Conservation (phyloP, 2,888 invertebrate genomes). For the Troglohyphantes excavatus region DNA sequence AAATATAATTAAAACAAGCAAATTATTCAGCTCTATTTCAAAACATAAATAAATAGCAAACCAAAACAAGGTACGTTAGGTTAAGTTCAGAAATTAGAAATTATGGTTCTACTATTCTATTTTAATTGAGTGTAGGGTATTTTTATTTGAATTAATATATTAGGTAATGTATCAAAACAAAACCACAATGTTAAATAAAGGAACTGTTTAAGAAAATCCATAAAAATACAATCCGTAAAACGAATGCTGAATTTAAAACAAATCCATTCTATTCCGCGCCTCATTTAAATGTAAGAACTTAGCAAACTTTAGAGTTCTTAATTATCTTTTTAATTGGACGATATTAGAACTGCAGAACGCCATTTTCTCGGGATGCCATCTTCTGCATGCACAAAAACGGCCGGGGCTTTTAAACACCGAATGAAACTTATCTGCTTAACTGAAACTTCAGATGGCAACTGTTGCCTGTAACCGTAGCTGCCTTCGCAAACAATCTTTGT, state of each 20-base stretch:
- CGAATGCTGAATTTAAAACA: background rate
- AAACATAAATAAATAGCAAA: no score
- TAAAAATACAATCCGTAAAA: background rate
- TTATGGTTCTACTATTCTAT: no score
- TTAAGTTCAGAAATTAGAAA: no score
- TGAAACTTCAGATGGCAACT: constrained; percentile 20
- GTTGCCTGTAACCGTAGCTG: constrained; percentile 41
- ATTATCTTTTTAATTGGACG: constrained; percentile 54
- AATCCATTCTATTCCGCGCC: background rate
- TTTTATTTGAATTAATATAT: no score
- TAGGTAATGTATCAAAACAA: no score
- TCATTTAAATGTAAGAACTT: background rate
- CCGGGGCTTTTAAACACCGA: constrained; percentile 1
- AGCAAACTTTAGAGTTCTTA: background rate
- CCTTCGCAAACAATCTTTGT: constrained; percentile 60
- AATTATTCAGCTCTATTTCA: no score
- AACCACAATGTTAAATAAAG: no score
- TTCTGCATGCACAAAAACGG: constrained; percentile 11
- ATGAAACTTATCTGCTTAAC: constrained; percentile 28
- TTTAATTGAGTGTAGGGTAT: no score
- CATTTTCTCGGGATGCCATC: background rate
- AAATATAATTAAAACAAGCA: no score
- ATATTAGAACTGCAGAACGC: constrained; percentile 43
- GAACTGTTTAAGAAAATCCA: no score
- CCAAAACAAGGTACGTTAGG: no score